Conservation (phyloP, 2,797 vertebrate genomes). For the Leucoraja ocellata region DNA sequence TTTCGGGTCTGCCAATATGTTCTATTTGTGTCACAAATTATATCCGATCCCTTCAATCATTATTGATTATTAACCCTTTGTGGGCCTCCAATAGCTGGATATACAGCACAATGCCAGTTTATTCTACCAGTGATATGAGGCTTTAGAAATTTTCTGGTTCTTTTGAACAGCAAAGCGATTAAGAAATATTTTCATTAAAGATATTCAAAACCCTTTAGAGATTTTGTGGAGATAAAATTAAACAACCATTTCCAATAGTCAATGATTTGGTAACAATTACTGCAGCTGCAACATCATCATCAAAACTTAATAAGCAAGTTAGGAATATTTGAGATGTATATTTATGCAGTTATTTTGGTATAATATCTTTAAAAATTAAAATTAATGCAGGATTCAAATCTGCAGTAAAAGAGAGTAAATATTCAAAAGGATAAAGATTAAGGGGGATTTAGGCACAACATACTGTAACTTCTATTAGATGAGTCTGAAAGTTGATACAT, state of each 20-base stretch:
- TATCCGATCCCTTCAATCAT: too few relatives aligned
- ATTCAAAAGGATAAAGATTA: neutral
- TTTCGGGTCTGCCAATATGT: too few relatives aligned
- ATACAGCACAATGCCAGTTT: too few relatives aligned
- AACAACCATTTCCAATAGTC: neutral
- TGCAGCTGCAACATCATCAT: neutral
- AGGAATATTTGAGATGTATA: neutral
- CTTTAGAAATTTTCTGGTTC: neutral
- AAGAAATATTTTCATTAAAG: neutral
- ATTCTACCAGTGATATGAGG: neutral
- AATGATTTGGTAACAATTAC: neutral
- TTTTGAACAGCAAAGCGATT: neutral
- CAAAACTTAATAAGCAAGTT: neutral
- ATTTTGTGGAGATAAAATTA: neutral
- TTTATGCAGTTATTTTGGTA: neutral
- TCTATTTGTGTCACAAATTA: too few relatives aligned
- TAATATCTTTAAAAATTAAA: neutral
- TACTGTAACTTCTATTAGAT: neutral
- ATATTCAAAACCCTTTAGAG: neutral
- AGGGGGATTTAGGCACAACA: neutral
- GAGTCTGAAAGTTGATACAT: neutral
- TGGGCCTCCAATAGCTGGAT: too few relatives aligned
- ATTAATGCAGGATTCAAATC: neutral
- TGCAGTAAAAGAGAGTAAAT: neutral
- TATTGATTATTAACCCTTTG: too few relatives aligned